phyloP scores from a whole-genome alignment of 2,888 invertebrate species.

The Nomada flava region DNA sequence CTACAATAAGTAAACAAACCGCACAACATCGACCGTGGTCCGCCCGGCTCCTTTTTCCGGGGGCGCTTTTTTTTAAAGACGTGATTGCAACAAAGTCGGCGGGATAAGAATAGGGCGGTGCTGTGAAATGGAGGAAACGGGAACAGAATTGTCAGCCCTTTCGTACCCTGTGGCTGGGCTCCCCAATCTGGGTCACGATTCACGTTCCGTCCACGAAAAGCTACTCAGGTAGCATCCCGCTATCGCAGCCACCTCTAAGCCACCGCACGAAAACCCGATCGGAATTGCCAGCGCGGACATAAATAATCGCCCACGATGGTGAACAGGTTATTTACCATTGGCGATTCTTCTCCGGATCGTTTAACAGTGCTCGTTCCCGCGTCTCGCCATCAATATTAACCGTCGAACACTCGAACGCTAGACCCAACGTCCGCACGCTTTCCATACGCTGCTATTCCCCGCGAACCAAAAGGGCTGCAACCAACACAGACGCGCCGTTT shows the following conservation, averaged over 20 bases:
- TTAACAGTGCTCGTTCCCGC: constrained; percentile 71
- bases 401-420: constrained; percentile 80
- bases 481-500: not conserved
- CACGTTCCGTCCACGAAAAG: not conserved
- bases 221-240: constrained; percentile 39
- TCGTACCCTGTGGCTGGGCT: not conserved
- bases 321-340: constrained; percentile 67
- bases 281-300: constrained; percentile 53
- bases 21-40: not conserved
- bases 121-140: constrained; percentile 49
- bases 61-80: constrained; percentile 3
- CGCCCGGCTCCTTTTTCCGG: not conserved
- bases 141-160: constrained; percentile 11
- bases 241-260: not conserved
- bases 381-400: constrained; percentile 83
- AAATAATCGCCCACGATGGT: constrained; percentile 64
- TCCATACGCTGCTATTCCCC: constrained; percentile 35
- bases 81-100: constrained; percentile 64
- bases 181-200: constrained; percentile 50
- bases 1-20: constrained; percentile 58
- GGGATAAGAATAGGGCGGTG: constrained; percentile 63
- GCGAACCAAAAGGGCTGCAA: constrained; percentile 9
- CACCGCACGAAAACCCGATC: constrained; percentile 47
- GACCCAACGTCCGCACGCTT: constrained; percentile 42
- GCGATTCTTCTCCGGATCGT: constrained; percentile 66